A percentile compares a stretch with the other conserved stretches of the same genome.
Conservation (phyloP, 2,113 vertebrate species). For the Notothenia rossii region DNA sequence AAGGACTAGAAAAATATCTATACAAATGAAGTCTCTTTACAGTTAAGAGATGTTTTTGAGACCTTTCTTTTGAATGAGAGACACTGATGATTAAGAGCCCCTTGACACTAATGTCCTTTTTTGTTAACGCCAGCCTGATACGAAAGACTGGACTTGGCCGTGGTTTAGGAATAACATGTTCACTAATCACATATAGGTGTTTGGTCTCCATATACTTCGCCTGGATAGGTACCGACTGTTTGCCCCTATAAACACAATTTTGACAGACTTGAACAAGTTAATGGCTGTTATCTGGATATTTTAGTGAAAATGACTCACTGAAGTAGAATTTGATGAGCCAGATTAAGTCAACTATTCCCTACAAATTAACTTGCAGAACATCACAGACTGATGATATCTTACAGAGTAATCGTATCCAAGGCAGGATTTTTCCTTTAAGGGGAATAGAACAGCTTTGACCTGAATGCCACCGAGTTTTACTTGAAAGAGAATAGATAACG, state of each 20-base stretch:
- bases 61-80: no score
- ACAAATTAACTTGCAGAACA: slow-evolving; percentile 8
- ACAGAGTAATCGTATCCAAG: not conserved
- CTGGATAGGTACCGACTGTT: not conserved
- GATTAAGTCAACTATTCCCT: not conserved
- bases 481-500: slow-evolving; percentile 48
- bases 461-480: slow-evolving; percentile 40
- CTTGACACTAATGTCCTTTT: not conserved
- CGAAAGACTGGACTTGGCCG: no score
- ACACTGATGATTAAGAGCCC: not conserved
- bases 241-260: not conserved
- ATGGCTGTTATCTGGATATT: not conserved
- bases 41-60: no score
- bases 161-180: not conserved
- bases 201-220: not conserved
- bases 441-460: slow-evolving; percentile 26
- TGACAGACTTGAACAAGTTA: not conserved
- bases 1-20: no score
- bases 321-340: not conserved
- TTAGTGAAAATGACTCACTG: not conserved
- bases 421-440: slow-evolving; percentile 18
- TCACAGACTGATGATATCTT: slow-evolving; percentile 37
- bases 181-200: not conserved
- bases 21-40: no score
- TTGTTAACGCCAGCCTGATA: not conserved